Base-by-base conservation (phyloP, 2,888 invertebrate genomes). In the Orgyia antiqua region DNA sequence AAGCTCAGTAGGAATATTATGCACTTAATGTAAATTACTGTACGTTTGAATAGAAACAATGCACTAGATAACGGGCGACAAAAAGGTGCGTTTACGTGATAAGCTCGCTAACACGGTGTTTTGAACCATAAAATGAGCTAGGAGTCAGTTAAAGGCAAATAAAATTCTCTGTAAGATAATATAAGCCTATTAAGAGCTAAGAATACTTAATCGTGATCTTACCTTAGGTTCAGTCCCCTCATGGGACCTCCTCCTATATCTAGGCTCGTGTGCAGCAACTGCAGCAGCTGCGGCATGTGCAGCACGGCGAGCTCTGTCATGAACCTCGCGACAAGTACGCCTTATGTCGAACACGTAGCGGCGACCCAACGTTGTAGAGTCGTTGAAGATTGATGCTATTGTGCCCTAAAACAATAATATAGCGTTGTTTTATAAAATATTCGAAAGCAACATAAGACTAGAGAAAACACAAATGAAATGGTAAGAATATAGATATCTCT, bases 261-360 rank as follows among this genome's bases (percentile, higher is more conserved):
- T 29, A 33, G 48, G 23, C 23, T 23, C 23, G 9, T 20, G 20
- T 8, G 20, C 20, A 2, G 20, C 20, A 4, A 9, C 20, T 1
- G 9, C 9, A 2, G 20, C 20, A 2, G 20, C 20, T 2, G 23
- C 23, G 6, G 87, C 80, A 55, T 92, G 94, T 33, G 94, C 86
- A 12, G 91, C 92, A 35, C 96, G 88, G 1, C 95, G 87, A 1
- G 95, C 95, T 62, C 94, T 92, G 84, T 96, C 96, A 75, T 95
- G 94, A 29, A 95, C 95, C 80, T 96, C 96, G 47, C 95, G 90
- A 53, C 94, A 94, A 21, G 96, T 96, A 56, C 94, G 90, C 31
- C 93, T 89, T 51, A 96, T 95, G 79, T 96, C 96, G 77, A 96
- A 96, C 46, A 96, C 94, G 78, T 95, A 96, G 42, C 95, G 94